A percentile compares a stretch with the other conserved stretches of the same genome.
Evolutionary conservation across 2,113 vertebrate species (phyloP).

Genomic region (Passer montanus): DNA sequence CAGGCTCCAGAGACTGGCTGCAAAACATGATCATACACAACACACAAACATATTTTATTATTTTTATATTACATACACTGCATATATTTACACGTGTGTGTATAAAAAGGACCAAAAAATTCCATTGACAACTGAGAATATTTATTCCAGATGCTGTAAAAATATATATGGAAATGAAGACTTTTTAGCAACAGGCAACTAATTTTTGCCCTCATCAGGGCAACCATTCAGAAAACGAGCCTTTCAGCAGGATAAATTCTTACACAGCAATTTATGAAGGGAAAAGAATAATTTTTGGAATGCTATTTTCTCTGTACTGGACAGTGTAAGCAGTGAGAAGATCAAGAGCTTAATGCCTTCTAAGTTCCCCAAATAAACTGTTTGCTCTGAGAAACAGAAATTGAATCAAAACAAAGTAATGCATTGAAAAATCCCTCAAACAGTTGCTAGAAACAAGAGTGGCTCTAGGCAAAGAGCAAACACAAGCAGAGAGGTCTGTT

Average conservation of each 20-base stretch:
- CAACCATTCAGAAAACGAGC: background rate
- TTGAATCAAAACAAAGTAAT: background rate
- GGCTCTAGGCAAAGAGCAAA: background rate
- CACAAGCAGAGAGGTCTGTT: background rate
- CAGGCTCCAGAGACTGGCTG: slow-evolving; percentile 79
- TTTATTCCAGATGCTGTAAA: background rate
- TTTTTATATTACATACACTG: background rate
- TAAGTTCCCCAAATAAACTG: background rate
- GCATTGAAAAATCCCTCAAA: background rate
- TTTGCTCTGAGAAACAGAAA: background rate
- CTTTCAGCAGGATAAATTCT: background rate
- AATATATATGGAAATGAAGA: background rate
- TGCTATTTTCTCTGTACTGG: background rate
- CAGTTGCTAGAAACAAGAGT: background rate
- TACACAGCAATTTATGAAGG: background rate
- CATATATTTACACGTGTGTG: no score
- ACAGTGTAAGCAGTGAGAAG: background rate
- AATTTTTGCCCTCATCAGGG: background rate
- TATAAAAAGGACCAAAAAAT: background rate
- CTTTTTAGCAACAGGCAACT: background rate
- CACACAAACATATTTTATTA: background rate
- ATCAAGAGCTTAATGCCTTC: background rate
- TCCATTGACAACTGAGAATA: background rate
- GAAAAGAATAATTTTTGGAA: background rate
- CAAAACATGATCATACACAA: background rate